Evolutionary conservation across 2,888 invertebrate species (phyloP).

Genomic region (Cheilosia vulpina): DNA sequence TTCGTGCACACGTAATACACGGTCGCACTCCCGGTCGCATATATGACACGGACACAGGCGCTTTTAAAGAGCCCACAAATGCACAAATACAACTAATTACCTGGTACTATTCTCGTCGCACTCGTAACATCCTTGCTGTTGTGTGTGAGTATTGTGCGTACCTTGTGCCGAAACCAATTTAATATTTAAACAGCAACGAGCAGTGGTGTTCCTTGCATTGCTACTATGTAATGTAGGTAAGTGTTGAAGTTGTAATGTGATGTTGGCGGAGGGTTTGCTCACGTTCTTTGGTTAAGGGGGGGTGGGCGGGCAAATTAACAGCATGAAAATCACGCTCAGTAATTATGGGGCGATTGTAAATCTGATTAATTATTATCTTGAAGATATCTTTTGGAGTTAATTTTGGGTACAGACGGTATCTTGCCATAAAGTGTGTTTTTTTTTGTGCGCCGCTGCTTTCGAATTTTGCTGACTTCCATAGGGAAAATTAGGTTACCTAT

Average conservation of each 20-base stretch:
- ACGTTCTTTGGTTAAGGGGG: too few species aligned
- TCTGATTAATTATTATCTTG: constrained; percentile 47
- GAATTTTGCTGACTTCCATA: neutral
- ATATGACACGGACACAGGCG: neutral
- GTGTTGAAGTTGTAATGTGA: neutral
- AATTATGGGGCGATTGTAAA: constrained; percentile 51
- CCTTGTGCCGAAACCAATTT: constrained; percentile 11
- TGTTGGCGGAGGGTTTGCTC: neutral
- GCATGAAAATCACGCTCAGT: constrained; percentile 51
- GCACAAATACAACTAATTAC: constrained; percentile 55
- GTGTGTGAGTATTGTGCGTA: constrained; percentile 5
- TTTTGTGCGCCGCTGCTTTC: neutral
- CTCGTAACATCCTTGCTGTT: constrained; percentile 3
- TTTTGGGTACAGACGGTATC: neutral
- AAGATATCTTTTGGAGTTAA: neutral
- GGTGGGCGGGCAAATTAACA: constrained; percentile 35
- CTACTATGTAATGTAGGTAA: too few species aligned
- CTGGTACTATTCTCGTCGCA: constrained; percentile 40
- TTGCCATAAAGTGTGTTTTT: neutral
- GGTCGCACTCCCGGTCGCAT: neutral
- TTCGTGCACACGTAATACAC: constrained; percentile 23
- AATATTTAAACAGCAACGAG: neutral
- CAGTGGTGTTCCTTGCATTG: too few species aligned
- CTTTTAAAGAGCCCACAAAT: constrained; percentile 34
- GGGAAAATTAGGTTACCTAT: neutral